Conservation (phyloP, 2,113 vertebrate genomes). For the Rattus norvegicus region GRCr8 NC_086020.1:31882001-31882500, state of each 20-base stretch:
- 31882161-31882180: conserved; percentile 50
- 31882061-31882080: neutral
- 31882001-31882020: neutral
- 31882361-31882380: conserved; percentile 45
- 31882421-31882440: conserved; percentile 10
- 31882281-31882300: neutral
- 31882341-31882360: neutral
- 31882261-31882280: conserved; percentile 49
- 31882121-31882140: neutral
- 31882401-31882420: neutral
- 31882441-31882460: neutral
- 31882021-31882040: neutral
- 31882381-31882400: conserved; percentile 11
- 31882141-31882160: neutral
- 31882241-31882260: conserved; percentile 36
- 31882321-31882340: conserved; percentile 45
- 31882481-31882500: neutral
- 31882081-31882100: neutral
- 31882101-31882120: neutral
- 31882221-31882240: conserved; percentile 52
- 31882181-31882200: conserved; percentile 47
- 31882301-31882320: conserved; percentile 12
- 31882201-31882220: conserved; percentile 52
- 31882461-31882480: neutral
- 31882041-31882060: neutral